Base-by-base conservation (phyloP, 2,113 vertebrate genomes). In the Bos indicus region DNA sequence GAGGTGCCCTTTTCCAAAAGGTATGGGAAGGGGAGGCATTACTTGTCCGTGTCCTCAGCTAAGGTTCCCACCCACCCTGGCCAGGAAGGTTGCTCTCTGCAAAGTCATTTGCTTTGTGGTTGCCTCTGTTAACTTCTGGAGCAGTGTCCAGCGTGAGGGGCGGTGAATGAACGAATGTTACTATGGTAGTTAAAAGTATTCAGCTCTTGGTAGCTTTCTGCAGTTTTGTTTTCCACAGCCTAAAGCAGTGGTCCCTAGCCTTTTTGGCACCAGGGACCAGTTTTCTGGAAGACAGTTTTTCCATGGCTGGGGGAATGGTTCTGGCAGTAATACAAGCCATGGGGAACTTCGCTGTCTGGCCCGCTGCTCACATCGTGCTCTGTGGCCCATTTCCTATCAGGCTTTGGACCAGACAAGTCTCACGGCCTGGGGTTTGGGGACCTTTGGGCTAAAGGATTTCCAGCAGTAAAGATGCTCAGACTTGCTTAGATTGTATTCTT, bases 1-100 rank as follows among this genome's bases (percentile, higher is more conserved):
- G 99, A 99, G 98, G 99, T 99, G 95, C 99, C 99, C 0, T 99
- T 99, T 98, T 99, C 99, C 59, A 99, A 99, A 99, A 99, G 99
- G 99, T 99, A 98, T 92, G 98, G 19, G 0, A 17, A 2, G 7
- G 56, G 13, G 67, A 15, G 23, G 11, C 23, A 30, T 46, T 7
- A 0, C n/a, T 26, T 1, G 78, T 48, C 30, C 3, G 28, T 46
- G 2, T 14, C 48, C 26, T 13, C 1, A 28, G 1, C 83, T 11
- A 6, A 10, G 85, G 8, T 17, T 7, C 59, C 51, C 10, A 7
- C 78, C 16, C 67, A 2, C 19, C 36, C 28, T 1, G n/a, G 33
- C 3, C 15, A 15, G 59, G 17, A 10, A 1, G 2, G 13, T 9
- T 36, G 64, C 16, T 26, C n/a, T 48, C 46, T 16, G 25, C 3